Percentiles rank a stretch among this genome's conserved stretches.
phyloP scores from a whole-genome alignment of 2,113 vertebrate species.

The Chlorodrepanis virens region DNA sequence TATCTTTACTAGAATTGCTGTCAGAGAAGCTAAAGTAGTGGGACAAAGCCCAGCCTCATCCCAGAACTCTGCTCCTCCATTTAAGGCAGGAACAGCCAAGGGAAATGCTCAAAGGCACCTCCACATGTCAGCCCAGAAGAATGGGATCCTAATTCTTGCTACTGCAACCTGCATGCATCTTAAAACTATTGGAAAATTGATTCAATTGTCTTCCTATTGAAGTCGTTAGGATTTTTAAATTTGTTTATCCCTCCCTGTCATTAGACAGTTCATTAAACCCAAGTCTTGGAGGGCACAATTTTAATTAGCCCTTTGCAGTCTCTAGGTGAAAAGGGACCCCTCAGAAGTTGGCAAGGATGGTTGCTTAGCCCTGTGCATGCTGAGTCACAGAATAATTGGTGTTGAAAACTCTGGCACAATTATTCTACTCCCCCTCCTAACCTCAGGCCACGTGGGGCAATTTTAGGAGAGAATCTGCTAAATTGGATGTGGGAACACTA shows the following conservation, averaged over 20 bases:
- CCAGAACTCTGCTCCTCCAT: background rate
- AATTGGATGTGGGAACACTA: background rate
- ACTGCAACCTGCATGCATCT: background rate
- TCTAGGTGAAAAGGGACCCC: background rate
- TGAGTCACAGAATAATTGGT: background rate
- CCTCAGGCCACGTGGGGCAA: rapidly evolving
- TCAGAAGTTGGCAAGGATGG: background rate
- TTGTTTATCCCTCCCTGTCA: background rate
- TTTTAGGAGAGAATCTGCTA: background rate
- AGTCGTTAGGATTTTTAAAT: background rate
- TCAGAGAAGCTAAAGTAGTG: background rate
- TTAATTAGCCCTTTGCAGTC: conserved; percentile 11
- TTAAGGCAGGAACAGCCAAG: background rate
- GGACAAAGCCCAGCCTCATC: background rate
- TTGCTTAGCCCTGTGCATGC: background rate
- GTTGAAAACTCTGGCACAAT: background rate
- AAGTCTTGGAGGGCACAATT: background rate
- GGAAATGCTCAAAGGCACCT: background rate
- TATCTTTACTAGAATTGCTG: background rate
- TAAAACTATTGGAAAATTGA: background rate
- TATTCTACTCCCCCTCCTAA: background rate
- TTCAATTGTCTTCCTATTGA: background rate
- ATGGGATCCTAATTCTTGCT: background rate
- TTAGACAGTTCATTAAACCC: conserved; percentile 13
- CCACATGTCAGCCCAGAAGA: background rate